A percentile compares a stretch with the other conserved stretches of the same genome.
These are phyloP conservation scores for Chorisops tibialis DNA, from an alignment of 2,888 invertebrate species.

Conservation along the genomic window DNA sequence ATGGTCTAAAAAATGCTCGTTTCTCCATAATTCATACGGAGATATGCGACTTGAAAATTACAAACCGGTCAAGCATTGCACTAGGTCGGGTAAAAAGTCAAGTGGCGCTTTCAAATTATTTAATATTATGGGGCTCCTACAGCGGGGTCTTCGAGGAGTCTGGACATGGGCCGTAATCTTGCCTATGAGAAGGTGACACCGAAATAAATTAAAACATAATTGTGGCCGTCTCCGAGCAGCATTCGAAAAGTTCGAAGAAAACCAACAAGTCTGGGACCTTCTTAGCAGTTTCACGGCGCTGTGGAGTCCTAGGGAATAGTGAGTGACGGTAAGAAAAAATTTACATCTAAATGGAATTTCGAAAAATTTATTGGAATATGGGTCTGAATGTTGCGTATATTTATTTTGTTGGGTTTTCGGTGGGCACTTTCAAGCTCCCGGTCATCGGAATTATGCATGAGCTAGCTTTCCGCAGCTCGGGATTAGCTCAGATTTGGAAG, in stretches of 20 bases:
- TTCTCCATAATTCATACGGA: not conserved
- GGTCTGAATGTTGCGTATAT: too few relatives aligned
- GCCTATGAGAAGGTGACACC: not conserved
- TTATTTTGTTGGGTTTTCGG: too few relatives aligned
- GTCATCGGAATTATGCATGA: too few relatives aligned
- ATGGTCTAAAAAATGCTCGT: not conserved
- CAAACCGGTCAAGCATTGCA: not conserved
- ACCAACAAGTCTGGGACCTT: too few relatives aligned
- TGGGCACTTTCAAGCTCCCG: too few relatives aligned
- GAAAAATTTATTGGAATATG: too few relatives aligned
- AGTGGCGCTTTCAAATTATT: conserved; percentile 14
- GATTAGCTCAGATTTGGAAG: too few relatives aligned
- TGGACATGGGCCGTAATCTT: not conserved
- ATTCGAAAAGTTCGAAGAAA: not conserved
- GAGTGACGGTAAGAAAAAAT: too few relatives aligned
- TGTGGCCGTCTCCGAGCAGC: not conserved
- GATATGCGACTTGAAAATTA: not conserved
- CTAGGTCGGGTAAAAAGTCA: not conserved
- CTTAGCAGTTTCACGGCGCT: not conserved
- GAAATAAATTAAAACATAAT: not conserved
- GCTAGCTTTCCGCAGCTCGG: too few relatives aligned
- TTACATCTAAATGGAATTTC: too few relatives aligned
- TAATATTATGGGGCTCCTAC: not conserved
- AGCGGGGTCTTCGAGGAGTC: not conserved
- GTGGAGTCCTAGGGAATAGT: too few relatives aligned